Evolutionary conservation across 2,113 vertebrate species (phyloP).

Genomic region (Leucopsar rothschildi): DNA sequence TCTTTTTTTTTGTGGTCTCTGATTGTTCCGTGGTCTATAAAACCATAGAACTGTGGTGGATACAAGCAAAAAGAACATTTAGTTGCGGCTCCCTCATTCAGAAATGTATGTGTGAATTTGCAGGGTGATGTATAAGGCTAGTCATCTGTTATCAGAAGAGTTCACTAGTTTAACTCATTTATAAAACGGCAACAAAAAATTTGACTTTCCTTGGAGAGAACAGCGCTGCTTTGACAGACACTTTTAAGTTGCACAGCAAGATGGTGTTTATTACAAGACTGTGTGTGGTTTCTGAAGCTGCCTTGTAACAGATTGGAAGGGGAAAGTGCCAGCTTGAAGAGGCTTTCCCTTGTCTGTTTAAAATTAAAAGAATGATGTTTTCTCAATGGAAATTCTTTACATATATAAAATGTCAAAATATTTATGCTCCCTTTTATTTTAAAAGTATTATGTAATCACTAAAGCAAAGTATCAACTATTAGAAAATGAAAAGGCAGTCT

Average conservation of each 20-base stretch:
- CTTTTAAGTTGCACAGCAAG: conserved; percentile 18
- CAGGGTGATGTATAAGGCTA: neutral
- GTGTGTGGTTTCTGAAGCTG: conserved; percentile 45
- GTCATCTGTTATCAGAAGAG: conserved; percentile 4
- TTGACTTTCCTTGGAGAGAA: conserved; percentile 17
- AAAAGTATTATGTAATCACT: neutral
- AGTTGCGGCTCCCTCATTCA: neutral
- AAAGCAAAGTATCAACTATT: neutral
- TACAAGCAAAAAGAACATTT: conserved; percentile 30
- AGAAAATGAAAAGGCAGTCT: neutral
- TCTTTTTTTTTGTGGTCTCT: neutral
- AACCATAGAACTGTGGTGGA: neutral
- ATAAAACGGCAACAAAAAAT: neutral
- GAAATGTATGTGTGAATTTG: conserved; percentile 31
- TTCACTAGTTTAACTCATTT: neutral
- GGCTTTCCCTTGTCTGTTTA: conserved; percentile 13
- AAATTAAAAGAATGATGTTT: conserved; percentile 26
- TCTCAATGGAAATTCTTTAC: conserved; percentile 8
- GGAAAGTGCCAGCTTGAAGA: conserved; percentile 38
- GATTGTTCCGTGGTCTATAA: conserved; percentile 53
- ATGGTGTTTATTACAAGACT: conserved; percentile 43
- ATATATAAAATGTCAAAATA: conserved; percentile 52
- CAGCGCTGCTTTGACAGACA: neutral
- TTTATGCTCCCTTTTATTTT: conserved; percentile 38
- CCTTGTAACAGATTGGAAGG: conserved; percentile 39